These are phyloP conservation scores for Pseudotriccus pelzelni DNA, from an alignment of 2,797 vertebrate genomes.

Conservation along the genomic window DNA sequence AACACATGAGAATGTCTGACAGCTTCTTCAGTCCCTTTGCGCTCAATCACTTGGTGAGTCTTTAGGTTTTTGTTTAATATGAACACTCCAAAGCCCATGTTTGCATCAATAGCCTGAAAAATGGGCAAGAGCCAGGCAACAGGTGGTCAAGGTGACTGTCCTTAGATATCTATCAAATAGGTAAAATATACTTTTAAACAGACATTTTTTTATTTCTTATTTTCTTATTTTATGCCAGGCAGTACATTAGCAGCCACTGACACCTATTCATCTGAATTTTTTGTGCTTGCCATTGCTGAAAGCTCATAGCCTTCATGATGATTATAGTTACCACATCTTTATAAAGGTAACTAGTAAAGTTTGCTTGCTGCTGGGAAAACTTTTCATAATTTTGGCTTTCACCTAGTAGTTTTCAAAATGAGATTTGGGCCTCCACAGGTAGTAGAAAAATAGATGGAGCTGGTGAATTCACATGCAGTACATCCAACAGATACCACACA, in stretches of 20 bases:
- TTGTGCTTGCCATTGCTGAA: background rate
- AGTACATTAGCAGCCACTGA: background rate
- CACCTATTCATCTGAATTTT: background rate
- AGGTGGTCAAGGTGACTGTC: background rate
- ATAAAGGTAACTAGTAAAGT: background rate
- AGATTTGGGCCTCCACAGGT: background rate
- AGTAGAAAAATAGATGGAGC: background rate
- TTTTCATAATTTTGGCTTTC: background rate
- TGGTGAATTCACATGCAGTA: background rate
- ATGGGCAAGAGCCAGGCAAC: background rate
- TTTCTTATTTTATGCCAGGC: background rate
- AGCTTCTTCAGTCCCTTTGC: conserved; percentile 33
- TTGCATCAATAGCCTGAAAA: background rate
- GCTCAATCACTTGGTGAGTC: background rate
- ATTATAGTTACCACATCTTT: background rate
- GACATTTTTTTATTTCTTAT: background rate
- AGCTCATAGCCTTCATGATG: background rate
- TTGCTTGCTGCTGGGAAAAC: background rate
- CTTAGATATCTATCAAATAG: background rate
- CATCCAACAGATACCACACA: background rate
- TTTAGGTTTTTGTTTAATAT: background rate
- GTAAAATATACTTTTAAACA: background rate
- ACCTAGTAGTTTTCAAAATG: background rate
- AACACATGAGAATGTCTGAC: conserved; percentile 48
- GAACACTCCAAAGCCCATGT: background rate